A percentile compares a stretch with the other conserved stretches of the same genome.
phyloP scores from a whole-genome alignment of 2,113 vertebrate genomes.

The Fulmarus glacialis region DNA sequence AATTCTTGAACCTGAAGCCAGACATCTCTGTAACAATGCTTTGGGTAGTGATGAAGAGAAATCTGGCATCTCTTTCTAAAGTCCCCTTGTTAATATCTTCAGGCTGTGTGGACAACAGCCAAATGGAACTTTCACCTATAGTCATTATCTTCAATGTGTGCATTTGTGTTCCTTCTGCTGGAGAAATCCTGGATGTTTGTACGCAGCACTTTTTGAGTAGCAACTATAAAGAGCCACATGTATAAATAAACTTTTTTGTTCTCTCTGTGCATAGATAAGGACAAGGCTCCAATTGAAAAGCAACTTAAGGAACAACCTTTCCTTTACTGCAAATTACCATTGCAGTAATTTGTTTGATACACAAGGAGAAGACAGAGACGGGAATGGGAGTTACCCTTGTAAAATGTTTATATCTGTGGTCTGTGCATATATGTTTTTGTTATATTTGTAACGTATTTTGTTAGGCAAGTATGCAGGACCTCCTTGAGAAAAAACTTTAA shows the following conservation, averaged over 20 bases:
- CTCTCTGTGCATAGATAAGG: conserved; percentile 13
- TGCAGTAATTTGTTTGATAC: conserved; percentile 39
- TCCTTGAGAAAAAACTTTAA: conserved; percentile 3
- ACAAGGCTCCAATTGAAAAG: conserved; percentile 8
- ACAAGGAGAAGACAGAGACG: conserved; percentile 14
- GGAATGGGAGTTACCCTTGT: conserved; percentile 22
- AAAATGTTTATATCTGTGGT: conserved; percentile 51
- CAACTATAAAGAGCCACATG: conserved; percentile 19
- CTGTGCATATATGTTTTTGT: conserved; percentile 23
- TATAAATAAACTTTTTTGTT: conserved; percentile 63
- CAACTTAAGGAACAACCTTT: conserved; percentile 22
- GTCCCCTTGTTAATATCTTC: conserved; percentile 52
- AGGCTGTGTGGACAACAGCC: conserved; percentile 60
- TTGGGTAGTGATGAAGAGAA: conserved; percentile 21
- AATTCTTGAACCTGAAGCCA: conserved; percentile 61
- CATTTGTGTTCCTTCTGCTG: conserved; percentile 2
- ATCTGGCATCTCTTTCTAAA: conserved; percentile 37
- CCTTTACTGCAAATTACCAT: too few species aligned
- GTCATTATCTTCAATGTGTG: conserved; percentile 14
- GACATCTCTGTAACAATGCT: conserved; percentile 33
- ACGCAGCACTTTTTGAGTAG: background rate
- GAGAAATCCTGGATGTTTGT: conserved; percentile 44
- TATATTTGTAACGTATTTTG: conserved; percentile 52
- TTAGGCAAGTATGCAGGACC: conserved; percentile 36
- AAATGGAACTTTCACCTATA: conserved; percentile 61